Percentiles rank a stretch among this genome's conserved stretches.
Evolutionary conservation across 2,113 vertebrate genomes (phyloP).

Genomic region (Cranoglanis bouderius): DNA sequence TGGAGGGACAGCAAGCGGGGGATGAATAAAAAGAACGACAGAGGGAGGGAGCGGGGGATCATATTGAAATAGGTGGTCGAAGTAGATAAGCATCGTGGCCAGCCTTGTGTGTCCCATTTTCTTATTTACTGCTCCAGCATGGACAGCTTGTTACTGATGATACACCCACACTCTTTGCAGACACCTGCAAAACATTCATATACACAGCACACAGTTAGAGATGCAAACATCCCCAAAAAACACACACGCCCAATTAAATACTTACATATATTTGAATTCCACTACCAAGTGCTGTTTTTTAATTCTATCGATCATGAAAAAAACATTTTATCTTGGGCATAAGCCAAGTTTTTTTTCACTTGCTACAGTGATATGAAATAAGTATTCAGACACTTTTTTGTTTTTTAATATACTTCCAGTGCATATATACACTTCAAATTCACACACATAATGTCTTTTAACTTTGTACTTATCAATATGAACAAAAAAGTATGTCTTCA

Average conservation of each 20-base stretch:
- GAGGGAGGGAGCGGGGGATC: conserved; percentile 34
- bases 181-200: conserved; percentile 29
- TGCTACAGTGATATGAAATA: background rate
- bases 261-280: background rate
- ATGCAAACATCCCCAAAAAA: conserved; percentile 19
- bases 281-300: background rate
- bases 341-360: background rate
- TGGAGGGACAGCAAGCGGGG: conserved; percentile 52
- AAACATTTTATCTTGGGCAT: background rate
- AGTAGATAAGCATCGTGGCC: conserved; percentile 65
- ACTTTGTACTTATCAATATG: background rate
- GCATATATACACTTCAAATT: background rate
- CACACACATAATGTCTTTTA: too few relatives aligned
- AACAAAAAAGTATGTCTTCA: background rate
- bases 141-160: conserved; percentile 47
- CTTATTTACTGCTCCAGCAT: conserved; percentile 58
- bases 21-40: conserved; percentile 24
- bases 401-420: background rate
- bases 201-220: conserved; percentile 13
- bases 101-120: conserved; percentile 62
- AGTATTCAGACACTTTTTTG: background rate
- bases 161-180: conserved; percentile 45
- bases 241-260: background rate
- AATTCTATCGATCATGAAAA: background rate
- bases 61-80: conserved; percentile 71